Base-by-base conservation (phyloP, 1,140 invertebrate species). In the Cheumatopsyche charites region DNA sequence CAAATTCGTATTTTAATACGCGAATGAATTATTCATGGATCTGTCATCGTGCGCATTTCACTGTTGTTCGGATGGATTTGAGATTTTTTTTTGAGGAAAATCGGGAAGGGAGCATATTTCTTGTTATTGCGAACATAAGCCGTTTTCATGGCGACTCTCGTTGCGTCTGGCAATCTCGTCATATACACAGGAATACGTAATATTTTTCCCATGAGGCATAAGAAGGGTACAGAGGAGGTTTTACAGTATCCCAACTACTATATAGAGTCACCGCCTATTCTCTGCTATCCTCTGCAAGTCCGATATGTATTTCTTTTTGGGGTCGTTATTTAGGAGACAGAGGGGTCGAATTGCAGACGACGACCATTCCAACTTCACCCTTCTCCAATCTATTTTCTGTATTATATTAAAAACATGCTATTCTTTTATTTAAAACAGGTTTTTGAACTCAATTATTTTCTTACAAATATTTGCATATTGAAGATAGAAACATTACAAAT, bases 321-420 rank as follows among this genome's bases (percentile, higher is more conserved):
- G 62, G 29, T 63, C 62, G 62, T 63, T 63, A 42, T 43, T 63
- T 63, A 42, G 41, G 55, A 58, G 55, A 58, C 55, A 26, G 21
- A 63, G 41, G 58, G 62, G 62, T 63, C 29, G 62, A 41, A 9
- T 23, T 3, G 26, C 62, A 41, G 58, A 63, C 29, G 15, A 43
- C 62, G 62, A 42, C 36, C 45, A 19, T 49, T 49, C 13, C 36
- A 29, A 7, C 62, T 25, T 23, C 3, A 13, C 11, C 43, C 29
- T 63, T n/a, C 41, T 63, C 15, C 62, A 26, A n/a, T 3, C 4
- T 63, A 63, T 43, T 43, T 13, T 43, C 9, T 63, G 62, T 63
- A 42, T 63, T 43, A 25, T 42, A 41, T 43, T 63, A 36, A 36
- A 36, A 36, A n/a, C n/a, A n/a, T n/a, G n/a, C n/a, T n/a, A n/a